phyloP scores from a whole-genome alignment of 1,140 invertebrate genomes.

The Ganaspis sp. region DNA sequence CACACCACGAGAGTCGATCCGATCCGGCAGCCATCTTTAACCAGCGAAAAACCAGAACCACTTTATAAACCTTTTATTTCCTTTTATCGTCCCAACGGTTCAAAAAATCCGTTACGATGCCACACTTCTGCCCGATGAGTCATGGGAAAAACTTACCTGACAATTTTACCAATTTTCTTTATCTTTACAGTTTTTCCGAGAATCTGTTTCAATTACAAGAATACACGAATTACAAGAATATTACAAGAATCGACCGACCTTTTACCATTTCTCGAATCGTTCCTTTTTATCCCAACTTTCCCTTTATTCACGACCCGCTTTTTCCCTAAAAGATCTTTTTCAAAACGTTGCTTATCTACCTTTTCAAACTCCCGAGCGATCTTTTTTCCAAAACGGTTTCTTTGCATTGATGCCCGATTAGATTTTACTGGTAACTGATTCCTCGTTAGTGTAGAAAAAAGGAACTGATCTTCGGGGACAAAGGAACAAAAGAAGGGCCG shows the following conservation, averaged over 20 bases:
- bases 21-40: constrained; percentile 68
- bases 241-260: too few relatives aligned
- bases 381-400: too few relatives aligned
- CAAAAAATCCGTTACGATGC: background rate
- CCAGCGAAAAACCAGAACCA: constrained; percentile 51
- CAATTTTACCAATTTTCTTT: background rate
- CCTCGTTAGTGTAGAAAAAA: background rate
- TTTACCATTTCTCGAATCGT: too few relatives aligned
- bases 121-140: background rate
- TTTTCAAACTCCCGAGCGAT: too few relatives aligned
- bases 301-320: too few relatives aligned
- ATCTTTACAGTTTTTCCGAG: too few relatives aligned
- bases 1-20: constrained; percentile 21
- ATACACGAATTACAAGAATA: too few relatives aligned
- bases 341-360: too few relatives aligned
- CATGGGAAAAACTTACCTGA: constrained; percentile 14
- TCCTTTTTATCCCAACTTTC: too few relatives aligned
- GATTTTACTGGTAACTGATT: background rate
- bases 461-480: constrained; percentile 2
- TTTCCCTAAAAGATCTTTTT: too few relatives aligned
- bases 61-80: background rate
- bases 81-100: background rate
- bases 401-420: too few relatives aligned
- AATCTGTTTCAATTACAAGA: too few relatives aligned
- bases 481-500: background rate